Conservation (phyloP, 2,113 vertebrate genomes). For the Phodopus roborovskii region DNA sequence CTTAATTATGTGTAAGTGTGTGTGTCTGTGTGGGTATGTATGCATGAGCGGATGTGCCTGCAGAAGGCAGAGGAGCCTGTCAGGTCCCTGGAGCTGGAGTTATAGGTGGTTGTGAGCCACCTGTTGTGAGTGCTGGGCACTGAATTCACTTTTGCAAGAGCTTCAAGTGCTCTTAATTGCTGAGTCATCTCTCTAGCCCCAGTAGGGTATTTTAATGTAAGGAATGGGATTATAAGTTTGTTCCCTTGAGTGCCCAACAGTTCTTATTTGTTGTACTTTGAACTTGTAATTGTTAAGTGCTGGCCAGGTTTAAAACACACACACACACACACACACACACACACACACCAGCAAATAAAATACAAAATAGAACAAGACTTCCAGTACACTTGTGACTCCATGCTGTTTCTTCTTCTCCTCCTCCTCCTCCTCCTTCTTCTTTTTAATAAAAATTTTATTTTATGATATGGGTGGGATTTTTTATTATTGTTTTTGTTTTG, state of each 20-base stretch:
- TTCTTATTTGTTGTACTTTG: conserved; percentile 18
- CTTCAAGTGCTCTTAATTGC: not conserved
- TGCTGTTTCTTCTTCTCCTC: too few relatives aligned
- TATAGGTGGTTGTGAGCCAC: not conserved
- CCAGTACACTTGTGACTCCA: not conserved
- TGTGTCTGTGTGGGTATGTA: not conserved
- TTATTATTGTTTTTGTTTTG: too few relatives aligned
- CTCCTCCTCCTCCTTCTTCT: too few relatives aligned
- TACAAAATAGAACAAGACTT: not conserved
- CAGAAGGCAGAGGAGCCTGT: not conserved
- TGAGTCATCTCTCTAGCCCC: not conserved
- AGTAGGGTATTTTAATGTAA: not conserved
- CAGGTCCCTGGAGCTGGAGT: not conserved
- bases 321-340: too few relatives aligned
- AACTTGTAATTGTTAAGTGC: not conserved
- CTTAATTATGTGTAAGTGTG: not conserved
- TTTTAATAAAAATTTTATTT: not conserved
- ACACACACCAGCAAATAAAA: not conserved
- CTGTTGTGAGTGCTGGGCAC: not conserved
- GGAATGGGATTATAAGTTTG: not conserved
- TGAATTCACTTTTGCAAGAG: not conserved
- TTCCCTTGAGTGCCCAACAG: not conserved
- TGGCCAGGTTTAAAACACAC: not conserved
- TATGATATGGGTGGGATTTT: not conserved
- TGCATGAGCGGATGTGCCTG: not conserved